Base-by-base conservation (phyloP, 1,140 invertebrate species). In the Psilanteris sp. region DNA sequence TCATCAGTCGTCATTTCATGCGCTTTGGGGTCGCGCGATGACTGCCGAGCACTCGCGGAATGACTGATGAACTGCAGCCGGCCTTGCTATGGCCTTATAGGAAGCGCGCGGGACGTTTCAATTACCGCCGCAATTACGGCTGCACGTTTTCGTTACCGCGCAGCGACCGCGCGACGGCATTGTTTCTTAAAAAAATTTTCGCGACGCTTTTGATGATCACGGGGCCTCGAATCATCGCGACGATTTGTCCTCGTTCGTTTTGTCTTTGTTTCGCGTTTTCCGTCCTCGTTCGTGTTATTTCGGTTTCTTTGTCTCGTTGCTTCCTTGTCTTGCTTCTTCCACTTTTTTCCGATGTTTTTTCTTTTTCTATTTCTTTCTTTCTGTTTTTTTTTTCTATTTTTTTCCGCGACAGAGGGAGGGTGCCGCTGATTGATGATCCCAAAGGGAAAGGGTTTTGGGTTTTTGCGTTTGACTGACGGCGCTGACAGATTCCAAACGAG, bases 51-150 rank as follows among this genome's bases (percentile, higher is more conserved):
- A 77, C 77, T 64, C 68, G 73, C 59, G 50, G 81, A 83, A 86
- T 86, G 84, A 86, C 83, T 86, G 84, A 85, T 85, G 83, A 86
- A 86, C 83, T 83, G 81, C 78, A 83, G 79, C 20, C 80, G 74
- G 77, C 55, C 72, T 82, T 85, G 70, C 79, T 82, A 76, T 81
- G 76, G 77, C 70, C 78, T 82, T 80, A 79, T 81, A 81, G 77
- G 72, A 77, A 67, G 72, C 66, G 77, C 67, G 73, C 79, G 80
- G 83, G 81, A 84, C 81, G 79, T 85, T 85, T 85, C 83, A 85
- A 85, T 85, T 85, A 84, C 76, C 36, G 18, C 39, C 61, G 44
- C 24, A 44, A 16, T 52, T 31, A 41, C 41, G 46, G 31, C 24
- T 54, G 34, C 26, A 26, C 8, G 43, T 67, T 67, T 67, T 67